Evolutionary conservation across 2,797 vertebrate genomes (phyloP), one percentile per base, ranked within the genome.

Genomic region (Sebastes iracundus): DNA sequence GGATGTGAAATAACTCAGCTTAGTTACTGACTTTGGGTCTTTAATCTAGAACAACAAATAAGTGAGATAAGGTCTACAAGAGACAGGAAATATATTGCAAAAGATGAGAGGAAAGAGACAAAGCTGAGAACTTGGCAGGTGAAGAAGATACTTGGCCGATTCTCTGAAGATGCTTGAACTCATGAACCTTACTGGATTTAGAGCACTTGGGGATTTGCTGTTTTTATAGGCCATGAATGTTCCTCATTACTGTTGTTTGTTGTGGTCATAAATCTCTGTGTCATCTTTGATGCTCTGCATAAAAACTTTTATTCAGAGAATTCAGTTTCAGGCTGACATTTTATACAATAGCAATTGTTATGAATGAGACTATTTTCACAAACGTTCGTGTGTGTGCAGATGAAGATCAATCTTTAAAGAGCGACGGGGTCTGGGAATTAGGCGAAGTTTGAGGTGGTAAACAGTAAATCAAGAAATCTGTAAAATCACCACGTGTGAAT

Each of bases 211-310:
- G 66, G 75, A 80, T 60, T 89, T 49, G 53, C 66, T 86, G 83
- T 79, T 79, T 72, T 87, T 75, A 81, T 33, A 22, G 53, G 76
- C 81, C 75, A 79, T 62, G 87, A 71, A 79, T 94, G 91, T 92
- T 94, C 66, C 53, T 91, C 81, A 88, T 94, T 93, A 91, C 46
- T 72, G 5, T 49, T 72, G 72, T 86, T 89, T 93, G 82, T 81
- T 89, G 90, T 80, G 77, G 84, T 71, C 60, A 87, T 91, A 87
- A 90, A 90, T 90, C 82, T 62, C 28, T 4, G 12, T 64, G 73
- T 84, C 86, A 81, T 88, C 83, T 87, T 91, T 91, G 79, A 90
- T 78, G 81, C 35, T 33, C 64, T 38, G 68, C 73, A 72, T 68
- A 38, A 82, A 62, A 86, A 77, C 10, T 60, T 85, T 71, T 73